Conservation (phyloP, 2,888 invertebrate genomes). For the Drymonia ruficornis region DNA sequence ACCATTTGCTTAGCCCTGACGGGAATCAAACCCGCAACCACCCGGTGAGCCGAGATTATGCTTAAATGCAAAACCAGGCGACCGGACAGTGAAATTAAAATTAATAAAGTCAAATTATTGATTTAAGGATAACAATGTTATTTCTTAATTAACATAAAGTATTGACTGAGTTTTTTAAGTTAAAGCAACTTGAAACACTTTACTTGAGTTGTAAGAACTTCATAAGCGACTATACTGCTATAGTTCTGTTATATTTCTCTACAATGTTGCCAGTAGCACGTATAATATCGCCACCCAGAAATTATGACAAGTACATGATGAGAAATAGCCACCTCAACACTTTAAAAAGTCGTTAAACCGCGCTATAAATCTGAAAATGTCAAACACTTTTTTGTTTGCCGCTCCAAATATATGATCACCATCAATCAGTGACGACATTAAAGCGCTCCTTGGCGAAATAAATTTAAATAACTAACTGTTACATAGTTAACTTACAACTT, state of each 20-base stretch:
- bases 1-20: too few species aligned
- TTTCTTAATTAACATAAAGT: too few species aligned
- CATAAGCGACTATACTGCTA: too few species aligned
- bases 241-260: not conserved
- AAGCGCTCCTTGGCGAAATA: not conserved
- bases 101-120: too few species aligned
- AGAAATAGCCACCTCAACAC: not conserved
- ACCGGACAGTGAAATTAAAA: too few species aligned
- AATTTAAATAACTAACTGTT: not conserved
- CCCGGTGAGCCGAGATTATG: too few species aligned
- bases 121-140: too few species aligned
- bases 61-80: too few species aligned
- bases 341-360: not conserved
- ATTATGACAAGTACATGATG: not conserved
- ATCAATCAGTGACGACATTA: not conserved
- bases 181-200: too few species aligned
- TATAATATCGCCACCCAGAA: slow-evolving; percentile 18
- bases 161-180: too few species aligned
- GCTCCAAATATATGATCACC: not conserved
- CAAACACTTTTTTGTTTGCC: slow-evolving; percentile 2
- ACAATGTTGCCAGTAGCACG: slow-evolving; percentile 19
- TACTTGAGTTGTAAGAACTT: too few species aligned
- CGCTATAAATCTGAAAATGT: not conserved
- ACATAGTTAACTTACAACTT: not conserved
- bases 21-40: too few species aligned